Conservation (phyloP, 2,888 invertebrate species). For the Hirtodrosophila duncani region DNA sequence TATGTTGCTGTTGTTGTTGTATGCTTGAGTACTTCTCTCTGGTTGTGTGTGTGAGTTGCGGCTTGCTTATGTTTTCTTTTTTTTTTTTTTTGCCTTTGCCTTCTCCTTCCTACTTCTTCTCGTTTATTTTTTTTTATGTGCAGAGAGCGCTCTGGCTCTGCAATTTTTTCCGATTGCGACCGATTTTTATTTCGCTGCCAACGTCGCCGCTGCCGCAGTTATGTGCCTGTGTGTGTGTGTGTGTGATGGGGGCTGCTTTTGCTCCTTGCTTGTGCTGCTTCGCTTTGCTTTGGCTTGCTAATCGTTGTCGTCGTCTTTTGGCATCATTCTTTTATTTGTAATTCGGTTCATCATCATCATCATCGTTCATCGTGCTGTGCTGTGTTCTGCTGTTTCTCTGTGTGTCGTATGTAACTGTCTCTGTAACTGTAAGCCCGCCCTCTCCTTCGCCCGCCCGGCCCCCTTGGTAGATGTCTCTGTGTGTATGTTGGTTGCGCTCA, state of each 20-base stretch:
- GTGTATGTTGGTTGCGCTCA: constrained; percentile 33
- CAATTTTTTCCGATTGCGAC: constrained; percentile 73
- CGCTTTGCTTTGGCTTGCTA: constrained; percentile 74
- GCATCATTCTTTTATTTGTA: constrained; percentile 78
- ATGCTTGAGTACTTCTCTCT: constrained; percentile 68
- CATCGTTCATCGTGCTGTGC: constrained; percentile 77
- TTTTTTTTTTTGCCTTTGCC: constrained; percentile 37
- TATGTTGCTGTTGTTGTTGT: constrained; percentile 45
- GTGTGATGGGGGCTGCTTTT: constrained; percentile 49
- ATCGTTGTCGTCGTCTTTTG: constrained; percentile 74
- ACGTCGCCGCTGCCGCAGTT: constrained; percentile 19
- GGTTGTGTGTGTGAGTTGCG: constrained; percentile 60
- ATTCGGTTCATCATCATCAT: constrained; percentile 78
- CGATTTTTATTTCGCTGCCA: constrained; percentile 64
- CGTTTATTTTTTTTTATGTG: constrained; percentile 49
- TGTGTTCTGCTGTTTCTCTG: constrained; percentile 38
- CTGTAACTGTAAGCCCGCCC: constrained; percentile 11
- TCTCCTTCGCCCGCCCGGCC: constrained; percentile 16
- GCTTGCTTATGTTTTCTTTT: constrained; percentile 70
- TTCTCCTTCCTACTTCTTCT: constrained; percentile 45
- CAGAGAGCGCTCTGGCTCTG: constrained; percentile 66
- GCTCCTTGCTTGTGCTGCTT: constrained; percentile 70
- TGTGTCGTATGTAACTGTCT: constrained; percentile 37
- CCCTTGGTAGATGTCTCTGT: constrained; percentile 18
- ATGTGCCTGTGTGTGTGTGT: constrained; percentile 33